Percentiles rank a stretch among this genome's conserved stretches.
These are phyloP conservation scores for Netelia fuscicornis DNA, from an alignment of 2,888 invertebrate species.

Conservation along the genomic window DNA sequence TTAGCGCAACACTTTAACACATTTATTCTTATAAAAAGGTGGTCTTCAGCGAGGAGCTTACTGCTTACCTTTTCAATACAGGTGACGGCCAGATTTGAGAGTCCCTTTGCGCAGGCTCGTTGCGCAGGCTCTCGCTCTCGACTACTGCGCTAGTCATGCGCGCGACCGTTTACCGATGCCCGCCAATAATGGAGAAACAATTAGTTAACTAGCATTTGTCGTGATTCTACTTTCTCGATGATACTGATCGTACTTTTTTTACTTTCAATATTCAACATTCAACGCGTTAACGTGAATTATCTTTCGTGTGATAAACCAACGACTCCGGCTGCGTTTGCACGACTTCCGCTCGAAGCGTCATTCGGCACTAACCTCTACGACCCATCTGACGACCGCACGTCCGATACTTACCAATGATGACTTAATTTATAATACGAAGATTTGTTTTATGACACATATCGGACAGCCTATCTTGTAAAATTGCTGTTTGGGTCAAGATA, in stretches of 20 bases:
- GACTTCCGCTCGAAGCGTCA: constrained; percentile 70
- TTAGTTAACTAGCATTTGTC: neutral
- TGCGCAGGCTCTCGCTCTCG: constrained; percentile 78
- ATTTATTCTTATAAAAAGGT: constrained; percentile 69
- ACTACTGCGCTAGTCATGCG: constrained; percentile 70
- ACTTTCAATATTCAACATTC: constrained; percentile 17
- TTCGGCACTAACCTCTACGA: constrained; percentile 9
- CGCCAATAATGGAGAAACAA: constrained; percentile 40
- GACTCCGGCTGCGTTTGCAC: constrained; percentile 56
- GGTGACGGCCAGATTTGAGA: constrained; percentile 86
- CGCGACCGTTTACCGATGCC: constrained; percentile 47
- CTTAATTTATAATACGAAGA: neutral
- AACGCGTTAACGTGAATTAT: neutral
- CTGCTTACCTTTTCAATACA: constrained; percentile 86
- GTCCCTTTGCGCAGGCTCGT: constrained; percentile 82
- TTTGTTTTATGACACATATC: neutral
- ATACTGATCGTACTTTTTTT: neutral
- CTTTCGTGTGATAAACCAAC: constrained; percentile 6
- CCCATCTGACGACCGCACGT: neutral
- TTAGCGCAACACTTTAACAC: constrained; percentile 34
- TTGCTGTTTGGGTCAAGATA: neutral
- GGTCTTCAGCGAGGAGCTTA: constrained; percentile 74
- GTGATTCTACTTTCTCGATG: neutral
- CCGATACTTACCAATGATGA: neutral
- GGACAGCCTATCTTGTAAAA: neutral